Percentiles rank a stretch among this genome's conserved stretches.
These are phyloP conservation scores for Tupiocoris notatus DNA, from an alignment of 2,888 invertebrate species.

Conservation along the genomic window DNA sequence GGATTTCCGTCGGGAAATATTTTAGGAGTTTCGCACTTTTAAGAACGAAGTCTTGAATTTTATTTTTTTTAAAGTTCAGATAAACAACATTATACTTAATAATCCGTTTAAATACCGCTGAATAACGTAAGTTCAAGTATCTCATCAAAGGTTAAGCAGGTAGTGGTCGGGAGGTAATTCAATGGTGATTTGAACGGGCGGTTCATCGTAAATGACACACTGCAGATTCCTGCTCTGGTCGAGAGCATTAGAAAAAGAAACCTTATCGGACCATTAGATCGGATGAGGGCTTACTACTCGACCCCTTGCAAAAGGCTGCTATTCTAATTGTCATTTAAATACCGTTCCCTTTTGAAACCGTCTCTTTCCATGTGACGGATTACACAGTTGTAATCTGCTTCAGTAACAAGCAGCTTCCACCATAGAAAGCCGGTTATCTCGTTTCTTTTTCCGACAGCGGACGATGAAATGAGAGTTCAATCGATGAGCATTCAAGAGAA, in stretches of 20 bases:
- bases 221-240: too few species aligned
- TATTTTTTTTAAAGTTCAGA: too few species aligned
- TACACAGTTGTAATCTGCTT: conserved; percentile 34
- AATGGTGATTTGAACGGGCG: conserved; percentile 17
- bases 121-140: too few species aligned
- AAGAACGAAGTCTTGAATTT: too few species aligned
- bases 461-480: neutral
- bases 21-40: too few species aligned
- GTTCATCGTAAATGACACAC: neutral
- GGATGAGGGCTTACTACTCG: conserved; percentile 5
- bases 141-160: too few species aligned
- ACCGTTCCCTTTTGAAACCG: conserved; percentile 5
- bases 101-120: too few species aligned
- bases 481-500: neutral
- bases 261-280: conserved; percentile 31
- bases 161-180: too few species aligned
- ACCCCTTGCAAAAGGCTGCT: neutral
- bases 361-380: conserved; percentile 24
- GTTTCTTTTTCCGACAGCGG: neutral
- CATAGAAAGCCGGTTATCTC: neutral
- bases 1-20: too few species aligned
- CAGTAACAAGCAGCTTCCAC: neutral
- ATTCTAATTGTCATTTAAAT: conserved; percentile 41
- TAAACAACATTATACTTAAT: too few species aligned
- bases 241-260: neutral